Conservation (phyloP, 2,797 vertebrate species). For the Pseudochirops corinnae region DNA sequence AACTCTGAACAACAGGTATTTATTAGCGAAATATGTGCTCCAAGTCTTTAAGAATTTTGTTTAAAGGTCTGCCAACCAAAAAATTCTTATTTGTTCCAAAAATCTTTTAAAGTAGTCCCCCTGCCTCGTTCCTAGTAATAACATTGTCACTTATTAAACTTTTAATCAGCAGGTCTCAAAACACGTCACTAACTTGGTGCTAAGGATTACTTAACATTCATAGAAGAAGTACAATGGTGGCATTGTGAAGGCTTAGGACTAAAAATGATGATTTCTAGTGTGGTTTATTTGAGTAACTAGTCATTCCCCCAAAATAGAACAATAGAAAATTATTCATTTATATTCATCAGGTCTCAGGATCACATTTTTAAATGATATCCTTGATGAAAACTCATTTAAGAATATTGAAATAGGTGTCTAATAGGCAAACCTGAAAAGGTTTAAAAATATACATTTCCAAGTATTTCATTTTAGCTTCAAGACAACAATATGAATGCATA, state of each 20-base stretch:
- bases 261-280: neutral
- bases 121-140: neutral
- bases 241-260: neutral
- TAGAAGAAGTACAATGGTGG: neutral
- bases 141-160: no score
- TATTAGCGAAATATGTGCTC: neutral
- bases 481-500: neutral
- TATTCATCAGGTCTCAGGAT: fast-evolving
- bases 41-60: no score
- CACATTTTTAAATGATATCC: neutral
- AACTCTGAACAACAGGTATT: neutral
- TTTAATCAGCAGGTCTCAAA: neutral
- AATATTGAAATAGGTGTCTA: neutral
- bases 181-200: fast-evolving
- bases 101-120: neutral
- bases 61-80: fast-evolving
- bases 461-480: neutral
- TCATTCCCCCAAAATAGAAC: neutral
- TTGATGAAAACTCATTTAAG: neutral
- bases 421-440: neutral
- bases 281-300: neutral
- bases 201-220: neutral
- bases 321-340: neutral
- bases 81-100: fast-evolving
- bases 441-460: neutral